These are phyloP conservation scores for Drosophila stalkeri DNA, from an alignment of 2,888 invertebrate species.

Conservation along the genomic window DNA sequence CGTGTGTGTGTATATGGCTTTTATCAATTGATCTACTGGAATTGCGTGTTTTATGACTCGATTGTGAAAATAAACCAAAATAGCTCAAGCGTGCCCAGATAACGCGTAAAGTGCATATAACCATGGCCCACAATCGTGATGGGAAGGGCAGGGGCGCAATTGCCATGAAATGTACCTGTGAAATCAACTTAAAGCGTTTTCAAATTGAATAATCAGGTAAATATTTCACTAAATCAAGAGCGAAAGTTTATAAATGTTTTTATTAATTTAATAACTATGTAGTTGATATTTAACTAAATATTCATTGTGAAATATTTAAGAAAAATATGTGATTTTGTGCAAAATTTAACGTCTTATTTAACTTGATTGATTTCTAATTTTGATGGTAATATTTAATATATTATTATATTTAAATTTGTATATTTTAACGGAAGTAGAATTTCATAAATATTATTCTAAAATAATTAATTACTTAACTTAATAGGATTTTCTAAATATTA, in stretches of 20 bases:
- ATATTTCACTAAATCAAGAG: background rate
- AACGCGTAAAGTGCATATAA: conserved; percentile 35
- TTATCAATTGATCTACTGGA: conserved; percentile 44
- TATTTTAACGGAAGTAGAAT: too few species aligned
- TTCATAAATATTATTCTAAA: too few species aligned
- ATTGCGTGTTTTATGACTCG: conserved; percentile 53
- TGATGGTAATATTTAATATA: too few species aligned
- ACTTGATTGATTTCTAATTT: too few species aligned
- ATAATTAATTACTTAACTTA: too few species aligned
- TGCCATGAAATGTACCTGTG: conserved; percentile 24
- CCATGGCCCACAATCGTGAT: background rate
- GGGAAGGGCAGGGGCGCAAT: conserved; percentile 1
- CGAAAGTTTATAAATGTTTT: conserved; percentile 14
- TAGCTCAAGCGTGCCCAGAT: conserved; percentile 44
- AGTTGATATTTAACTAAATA: background rate
- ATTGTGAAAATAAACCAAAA: conserved; percentile 58
- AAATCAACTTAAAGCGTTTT: conserved; percentile 7
- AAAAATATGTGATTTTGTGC: too few species aligned
- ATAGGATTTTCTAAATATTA: too few species aligned
- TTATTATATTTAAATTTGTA: too few species aligned
- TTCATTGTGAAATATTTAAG: background rate
- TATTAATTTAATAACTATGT: background rate
- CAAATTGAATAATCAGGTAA: conserved; percentile 1
- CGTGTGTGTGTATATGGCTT: background rate
- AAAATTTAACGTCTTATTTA: too few species aligned